phyloP scores from a whole-genome alignment of 2,113 vertebrate genomes.

The Cephalopholis sonnerati region DNA sequence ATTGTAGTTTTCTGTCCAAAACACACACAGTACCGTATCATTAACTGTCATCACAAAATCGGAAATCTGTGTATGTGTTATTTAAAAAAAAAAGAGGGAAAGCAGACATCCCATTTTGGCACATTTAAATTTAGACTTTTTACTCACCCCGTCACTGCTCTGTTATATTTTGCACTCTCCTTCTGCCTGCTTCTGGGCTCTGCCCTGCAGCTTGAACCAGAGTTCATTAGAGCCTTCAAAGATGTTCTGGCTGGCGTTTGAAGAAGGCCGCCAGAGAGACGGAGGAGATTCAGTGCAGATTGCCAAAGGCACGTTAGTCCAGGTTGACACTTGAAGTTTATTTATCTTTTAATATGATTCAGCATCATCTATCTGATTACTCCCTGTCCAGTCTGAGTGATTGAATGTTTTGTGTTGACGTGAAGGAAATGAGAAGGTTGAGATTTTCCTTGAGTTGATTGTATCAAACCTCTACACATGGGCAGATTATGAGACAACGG shows the following conservation, averaged over 20 bases:
- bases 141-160: not conserved
- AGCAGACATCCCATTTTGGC: conserved; percentile 1
- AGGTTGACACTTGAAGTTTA: conserved; percentile 25
- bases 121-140: not conserved
- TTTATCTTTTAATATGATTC: conserved; percentile 48
- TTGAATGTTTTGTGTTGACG: not conserved
- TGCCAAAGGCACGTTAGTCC: conserved; percentile 25
- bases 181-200: not conserved
- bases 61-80: not conserved
- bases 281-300: conserved; percentile 6
- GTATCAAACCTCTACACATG: not conserved
- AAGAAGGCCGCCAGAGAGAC: conserved; percentile 10
- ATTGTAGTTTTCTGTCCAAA: not conserved
- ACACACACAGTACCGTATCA: not conserved
- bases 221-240: conserved; percentile 55
- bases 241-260: conserved; percentile 23
- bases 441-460: not conserved
- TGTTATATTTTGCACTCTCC: conserved; percentile 12
- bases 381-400: conserved; percentile 7
- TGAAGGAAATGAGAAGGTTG: conserved; percentile 22
- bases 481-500: too few species aligned
- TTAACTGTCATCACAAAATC: not conserved
- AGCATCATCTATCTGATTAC: not conserved
- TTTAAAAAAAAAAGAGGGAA: not conserved
- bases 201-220: conserved; percentile 34